Evolutionary conservation across 1,140 invertebrate species (phyloP), one percentile per base, ranked within the genome.

Genomic region (Tribolium castaneum): DNA sequence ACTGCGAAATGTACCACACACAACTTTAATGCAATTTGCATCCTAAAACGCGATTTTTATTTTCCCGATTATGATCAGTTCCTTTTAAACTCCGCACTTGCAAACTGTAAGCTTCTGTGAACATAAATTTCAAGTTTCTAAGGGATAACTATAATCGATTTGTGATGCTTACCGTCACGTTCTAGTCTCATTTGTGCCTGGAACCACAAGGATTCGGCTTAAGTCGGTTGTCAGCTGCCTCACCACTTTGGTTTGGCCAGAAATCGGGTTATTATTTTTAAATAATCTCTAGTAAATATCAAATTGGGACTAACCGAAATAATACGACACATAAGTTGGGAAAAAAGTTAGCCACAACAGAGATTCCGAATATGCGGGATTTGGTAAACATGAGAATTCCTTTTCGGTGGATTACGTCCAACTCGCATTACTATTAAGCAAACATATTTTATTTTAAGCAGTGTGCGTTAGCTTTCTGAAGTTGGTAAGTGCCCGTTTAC

Each of bases 101-200:
- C 51, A 16, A 52, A 52, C 51, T 52, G 13, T 52, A 52, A 52
- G 51, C 13, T 52, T 19, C 16, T 7, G 13, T 19, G 51, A 66
- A 35, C 30, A 13, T 66, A 66, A 66, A 35, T 22, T 66, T 35
- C 14, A 10, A 39, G 59, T 66, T 66, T 35, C 2, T 35, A 22
- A 9, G 12, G 30, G 59, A 66, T 66, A 66, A 66, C 59, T 34
- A 66, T 66, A 66, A 66, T 66, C 59, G 59, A 66, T 66, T 66
- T 66, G 30, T 66, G 59, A 66, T 39, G 30, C 59, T 66, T 66
- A 66, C 59, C 59, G 59, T 35, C 59, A 66, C 59, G 59, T 66
- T 35, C 59, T 35, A 35, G 9, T 66, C 25, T 66, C 25, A 66
- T 35, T 66, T 66, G 12, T 30, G 30, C 10, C 59, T 13, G 59